phyloP scores from a whole-genome alignment of 1,140 invertebrate genomes.

The Macrocentrus cingulum region DNA sequence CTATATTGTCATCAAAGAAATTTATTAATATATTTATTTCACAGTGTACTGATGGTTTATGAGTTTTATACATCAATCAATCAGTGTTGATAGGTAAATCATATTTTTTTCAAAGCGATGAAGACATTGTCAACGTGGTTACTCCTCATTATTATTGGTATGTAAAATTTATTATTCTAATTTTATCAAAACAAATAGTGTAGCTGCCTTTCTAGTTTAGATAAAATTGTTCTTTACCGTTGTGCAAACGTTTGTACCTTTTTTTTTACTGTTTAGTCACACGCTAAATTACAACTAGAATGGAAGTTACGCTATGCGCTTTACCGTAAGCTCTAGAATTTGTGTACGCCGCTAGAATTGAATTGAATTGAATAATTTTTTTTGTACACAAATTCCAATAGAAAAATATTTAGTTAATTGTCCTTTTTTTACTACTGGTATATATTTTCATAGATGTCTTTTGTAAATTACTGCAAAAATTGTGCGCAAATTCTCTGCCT shows the following conservation, averaged over 20 bases:
- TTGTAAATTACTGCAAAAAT: no score
- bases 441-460: no score
- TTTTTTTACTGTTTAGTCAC: not conserved
- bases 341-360: not conserved
- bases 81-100: not conserved
- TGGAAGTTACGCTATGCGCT: not conserved
- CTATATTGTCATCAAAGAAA: no score
- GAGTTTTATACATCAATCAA: not conserved
- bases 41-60: not conserved
- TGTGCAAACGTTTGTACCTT: not conserved
- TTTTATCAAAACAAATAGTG: not conserved
- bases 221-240: constrained; percentile 5
- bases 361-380: no score
- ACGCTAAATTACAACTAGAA: constrained; percentile 9
- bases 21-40: not conserved
- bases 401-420: no score
- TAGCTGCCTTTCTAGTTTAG: not conserved
- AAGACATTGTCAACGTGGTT: constrained; percentile 50
- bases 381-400: no score
- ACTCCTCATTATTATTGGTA: constrained; percentile 51
- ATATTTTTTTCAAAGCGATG: constrained; percentile 31
- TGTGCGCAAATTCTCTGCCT: constrained; percentile 9
- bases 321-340: constrained; percentile 20
- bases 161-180: constrained; percentile 30
- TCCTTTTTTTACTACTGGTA: no score